Evolutionary conservation across 2,113 vertebrate species (phyloP), one percentile per base, ranked within the genome.

Genomic region (Calyptommatus sinebrachiatus): DNA sequence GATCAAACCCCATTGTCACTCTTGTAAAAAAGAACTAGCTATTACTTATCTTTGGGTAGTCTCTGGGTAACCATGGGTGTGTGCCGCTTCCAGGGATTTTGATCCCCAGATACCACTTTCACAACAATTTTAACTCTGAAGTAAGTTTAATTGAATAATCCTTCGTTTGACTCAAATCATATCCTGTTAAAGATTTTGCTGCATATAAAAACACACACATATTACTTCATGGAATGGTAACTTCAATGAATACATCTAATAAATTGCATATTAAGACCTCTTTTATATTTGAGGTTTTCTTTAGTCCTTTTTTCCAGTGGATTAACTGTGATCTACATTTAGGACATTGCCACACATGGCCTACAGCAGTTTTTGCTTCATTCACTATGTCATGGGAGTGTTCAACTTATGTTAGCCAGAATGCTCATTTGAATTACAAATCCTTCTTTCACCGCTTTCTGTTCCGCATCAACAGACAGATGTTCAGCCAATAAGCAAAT

Each of bases 351-450:
- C 65, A 70, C 28, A 46, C 3, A 16, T 48, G 53, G 22, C 50
- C 72, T 70, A 57, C 66, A 66, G 46, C 29, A 12, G 46, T 67
- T 67, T 31, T 73, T 80, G 63, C 29, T 69, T 81, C 66, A 70
- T 35, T 81, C 31, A n/a, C 24, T 78, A 62, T 70, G 65, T 76
- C 73, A 76, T 70, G 53, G 45, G 50, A 62, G 16, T 46, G 35
- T 75, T 81, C 65, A 81, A 70, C 50, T 57, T 45, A 31, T 61
- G 75, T 61, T 81, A 69, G 66, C 41, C 67, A 76, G 53, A 75
- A 81, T 70, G 65, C 57, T 70, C 57, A 69, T 76, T 81, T 81
- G 66, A 76, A 76, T 81, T 70, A 81, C 73, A 76, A 76, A 81
- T 76, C 65, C 41, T 35, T 16, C 41, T 26, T 68, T 81, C 60